Base-by-base conservation (phyloP, 2,888 invertebrate genomes). In the Encarsia formosa region DNA sequence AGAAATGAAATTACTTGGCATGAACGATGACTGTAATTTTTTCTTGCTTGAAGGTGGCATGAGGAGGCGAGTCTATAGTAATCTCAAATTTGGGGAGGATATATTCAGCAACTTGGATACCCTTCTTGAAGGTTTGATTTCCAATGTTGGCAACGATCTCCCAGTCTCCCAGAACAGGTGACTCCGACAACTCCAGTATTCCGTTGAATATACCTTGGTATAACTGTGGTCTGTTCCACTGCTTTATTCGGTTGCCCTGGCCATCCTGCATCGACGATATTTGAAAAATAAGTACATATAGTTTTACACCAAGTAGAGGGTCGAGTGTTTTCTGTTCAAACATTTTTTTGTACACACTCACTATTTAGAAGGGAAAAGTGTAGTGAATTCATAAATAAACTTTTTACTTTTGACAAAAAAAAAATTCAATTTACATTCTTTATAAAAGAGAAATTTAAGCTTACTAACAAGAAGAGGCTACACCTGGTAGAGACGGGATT, bases 71-170 rank as follows among this genome's bases (percentile, higher is more conserved):
- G 59, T 88, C 84, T 55, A 97, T 84, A 24, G 82, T 82, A 53
- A 97, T 89, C 67, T 94, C 86, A 74, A 95, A 98, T 70, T 95
- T 95, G 0, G 98, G 98, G 60, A 93, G 76, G 49, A 97, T 88
- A 65, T 93, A 94, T 75, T 93, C 91, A 6, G 92, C 91, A 5
- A 96, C 90, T 69, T 88, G 82, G 57, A 92, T 82, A 9, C 79
- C 79, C 66, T 88, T 87, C 51, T 83, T 80, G 67, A 85, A 85
- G 11, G 74, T 78, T 67, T 86, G 85, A 56, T 81, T 84, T 41
- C 80, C 79, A 6, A 84, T 77, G 16, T 74, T 77, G 0, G 84
- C 84, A 57, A 85, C 83, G 60, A 95, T 86, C 50, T 83, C 87
- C 95, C 95, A 96, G 68, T 86, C 81, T 22, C 95, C 95, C 19